Evolutionary conservation across 1,140 invertebrate genomes (phyloP), one percentile per base, ranked within the genome.

Genomic region (Akabosia matsudoensis): DNA sequence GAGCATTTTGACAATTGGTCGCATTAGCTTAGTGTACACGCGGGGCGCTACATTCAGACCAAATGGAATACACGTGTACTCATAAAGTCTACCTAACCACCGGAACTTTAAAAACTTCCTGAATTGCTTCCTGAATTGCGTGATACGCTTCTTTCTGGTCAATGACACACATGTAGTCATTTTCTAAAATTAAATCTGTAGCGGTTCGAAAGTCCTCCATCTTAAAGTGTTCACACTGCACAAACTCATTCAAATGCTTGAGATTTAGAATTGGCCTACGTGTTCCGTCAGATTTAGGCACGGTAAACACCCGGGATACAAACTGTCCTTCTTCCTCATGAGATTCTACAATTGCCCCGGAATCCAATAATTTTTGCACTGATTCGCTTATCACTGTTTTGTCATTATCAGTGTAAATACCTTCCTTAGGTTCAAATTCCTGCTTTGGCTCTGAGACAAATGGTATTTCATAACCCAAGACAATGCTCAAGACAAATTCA

Each of bases 81-180:
- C 31, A 52, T 75, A 79, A 13, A 76, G 24, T 10, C 37, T 51
- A 4, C 26, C 22, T 3, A 45, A 54, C 71, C 71, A 79, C 10
- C 26, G 26, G 30, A 79, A 76, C 33, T 51, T 70, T 16, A 79
- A 37, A 64, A 71, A 79, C 64, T 79, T 76, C 13, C 64, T 30
- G 51, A 74, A n/a, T 0, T 71, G 0, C 0, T 31, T 22, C 33
- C 14, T 70, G 73, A 37, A 79, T 74, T 18, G 72, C 10, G 33
- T 64, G 70, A 30, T 79, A 79, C 24, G 75, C 78, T 30, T 79
- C 78, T n/a, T 76, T 76, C n/a, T 76, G 33, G 28, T 79, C 78
- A 2, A 79, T 31, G 0, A 54, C 56, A 0, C 28, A 30, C 73
- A 79, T 73, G 31, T 45, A 77, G 52, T 33, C 56, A 52, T 75